These are phyloP conservation scores for Azemiops feae DNA, from an alignment of 2,113 vertebrate genomes.

Conservation along the genomic window DNA sequence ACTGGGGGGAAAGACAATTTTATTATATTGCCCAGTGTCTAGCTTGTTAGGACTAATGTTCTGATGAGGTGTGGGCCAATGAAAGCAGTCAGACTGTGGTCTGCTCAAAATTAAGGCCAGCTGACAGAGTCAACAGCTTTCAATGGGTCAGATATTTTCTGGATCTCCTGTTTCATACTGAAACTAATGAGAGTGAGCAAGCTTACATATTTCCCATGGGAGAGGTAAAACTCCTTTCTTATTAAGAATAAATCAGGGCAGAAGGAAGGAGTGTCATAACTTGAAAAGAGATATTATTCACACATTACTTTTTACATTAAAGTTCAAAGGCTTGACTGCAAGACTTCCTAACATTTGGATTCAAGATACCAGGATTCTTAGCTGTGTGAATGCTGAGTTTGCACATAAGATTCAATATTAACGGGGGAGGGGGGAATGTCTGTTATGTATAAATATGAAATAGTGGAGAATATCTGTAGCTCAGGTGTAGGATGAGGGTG, in stretches of 20 bases:
- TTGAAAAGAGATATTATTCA: background rate
- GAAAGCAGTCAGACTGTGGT: background rate
- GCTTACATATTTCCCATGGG: background rate
- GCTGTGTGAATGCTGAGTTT: background rate
- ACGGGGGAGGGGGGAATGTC: accelerated
- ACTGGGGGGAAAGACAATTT: background rate
- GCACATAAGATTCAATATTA: background rate
- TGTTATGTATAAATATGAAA: background rate
- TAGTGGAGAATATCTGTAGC: no score
- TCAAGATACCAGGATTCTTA: background rate
- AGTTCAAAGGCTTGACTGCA: background rate
- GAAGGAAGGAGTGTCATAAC: background rate
- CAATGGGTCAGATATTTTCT: background rate
- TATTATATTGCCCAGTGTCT: no score
- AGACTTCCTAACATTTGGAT: background rate
- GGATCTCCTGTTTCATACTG: background rate
- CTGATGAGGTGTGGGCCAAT: background rate
- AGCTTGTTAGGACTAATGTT: background rate
- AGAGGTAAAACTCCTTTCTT: background rate
- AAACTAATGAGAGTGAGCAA: background rate
- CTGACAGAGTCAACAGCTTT: background rate
- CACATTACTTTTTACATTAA: background rate
- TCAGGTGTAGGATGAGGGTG: no score
- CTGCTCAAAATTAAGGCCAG: background rate
- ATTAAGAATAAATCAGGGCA: background rate